phyloP scores from a whole-genome alignment of 2,797 vertebrate genomes.

The Sebastes hubbsi region DNA sequence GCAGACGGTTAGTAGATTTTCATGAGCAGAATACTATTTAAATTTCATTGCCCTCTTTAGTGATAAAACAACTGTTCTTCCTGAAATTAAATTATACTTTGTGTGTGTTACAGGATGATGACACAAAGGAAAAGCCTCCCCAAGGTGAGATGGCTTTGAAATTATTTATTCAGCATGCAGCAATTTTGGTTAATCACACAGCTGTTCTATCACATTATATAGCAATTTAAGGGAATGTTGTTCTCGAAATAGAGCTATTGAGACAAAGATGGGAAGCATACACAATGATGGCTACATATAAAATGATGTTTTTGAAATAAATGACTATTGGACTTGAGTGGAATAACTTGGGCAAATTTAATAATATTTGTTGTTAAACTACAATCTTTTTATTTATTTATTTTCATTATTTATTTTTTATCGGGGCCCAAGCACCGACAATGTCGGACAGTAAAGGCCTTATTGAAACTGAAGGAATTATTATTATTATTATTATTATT shows the following conservation, averaged over 20 bases:
- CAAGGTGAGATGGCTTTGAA: slow-evolving; percentile 68
- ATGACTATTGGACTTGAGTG: not conserved
- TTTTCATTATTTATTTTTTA: too few species aligned
- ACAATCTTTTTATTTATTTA: too few species aligned
- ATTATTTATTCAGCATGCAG: not conserved
- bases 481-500: too few species aligned
- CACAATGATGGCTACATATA: not conserved
- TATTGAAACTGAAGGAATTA: too few species aligned
- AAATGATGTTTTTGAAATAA: not conserved
- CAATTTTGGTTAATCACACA: not conserved
- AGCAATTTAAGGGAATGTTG: not conserved
- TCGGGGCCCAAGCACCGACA: too few species aligned
- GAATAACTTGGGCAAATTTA: not conserved
- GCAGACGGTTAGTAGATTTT: slow-evolving; percentile 68
- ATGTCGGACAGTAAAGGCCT: too few species aligned
- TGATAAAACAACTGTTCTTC: not conserved
- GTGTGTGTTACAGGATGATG: slow-evolving; percentile 74
- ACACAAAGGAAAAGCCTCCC: slow-evolving; percentile 70
- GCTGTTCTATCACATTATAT: not conserved
- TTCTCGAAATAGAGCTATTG: not conserved
- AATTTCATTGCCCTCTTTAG: not conserved
- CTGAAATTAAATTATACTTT: not conserved
- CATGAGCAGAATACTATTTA: not conserved
- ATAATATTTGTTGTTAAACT: not conserved
- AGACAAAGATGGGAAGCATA: not conserved